Base-by-base conservation (phyloP, 1,140 invertebrate genomes). In the Acromyrmex echinatior region DNA sequence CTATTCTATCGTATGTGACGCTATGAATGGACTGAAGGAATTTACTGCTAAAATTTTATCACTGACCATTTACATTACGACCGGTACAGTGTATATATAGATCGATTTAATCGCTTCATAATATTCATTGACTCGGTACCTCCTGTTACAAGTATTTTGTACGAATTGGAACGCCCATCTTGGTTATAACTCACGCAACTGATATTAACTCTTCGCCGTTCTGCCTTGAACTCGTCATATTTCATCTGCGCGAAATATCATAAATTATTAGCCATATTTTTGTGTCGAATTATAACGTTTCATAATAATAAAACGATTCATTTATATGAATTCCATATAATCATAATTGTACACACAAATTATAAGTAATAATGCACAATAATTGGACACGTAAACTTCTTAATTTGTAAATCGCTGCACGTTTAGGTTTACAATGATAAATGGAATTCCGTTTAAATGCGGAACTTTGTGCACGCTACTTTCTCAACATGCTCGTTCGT, bases 1-100 rank as follows among this genome's bases (percentile, higher is more conserved):
- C 70, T 62, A 39, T 39, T 21, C n/a, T n/a, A 39, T 49, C 79
- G 49, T 56, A 18, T n/a, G 28, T 28, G 16, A 31, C 18, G 56
- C 35, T 25, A 62, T 25, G 0, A 49, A 31, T 16, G 1, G 31
- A 62, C 56, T 39, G 18, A 49, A 35, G 25, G 53, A 73, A 82
- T 82, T 73, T 82, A 73, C n/a, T 45, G 53, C 35, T 58, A n/a
- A 82, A 82, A 74, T 74, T 73, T 62, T 74, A 82, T 73, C 53
- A 25, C 25, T 14, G 53, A 56, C 16, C 51, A 31, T 25, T 74
- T 80, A 71, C 14, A 76, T 84, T 62, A 76, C 51, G 45, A 56
- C 10, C 35, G 9, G 65, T 58, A 31, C 18, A 18, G n/a, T 31
- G 4, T 21, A 16, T 31, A 3, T 16, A 7, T 39, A 28, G 49